These are phyloP conservation scores for Brachionus rubens DNA, from an alignment of 1,140 invertebrate species.

Conservation along the genomic window DNA sequence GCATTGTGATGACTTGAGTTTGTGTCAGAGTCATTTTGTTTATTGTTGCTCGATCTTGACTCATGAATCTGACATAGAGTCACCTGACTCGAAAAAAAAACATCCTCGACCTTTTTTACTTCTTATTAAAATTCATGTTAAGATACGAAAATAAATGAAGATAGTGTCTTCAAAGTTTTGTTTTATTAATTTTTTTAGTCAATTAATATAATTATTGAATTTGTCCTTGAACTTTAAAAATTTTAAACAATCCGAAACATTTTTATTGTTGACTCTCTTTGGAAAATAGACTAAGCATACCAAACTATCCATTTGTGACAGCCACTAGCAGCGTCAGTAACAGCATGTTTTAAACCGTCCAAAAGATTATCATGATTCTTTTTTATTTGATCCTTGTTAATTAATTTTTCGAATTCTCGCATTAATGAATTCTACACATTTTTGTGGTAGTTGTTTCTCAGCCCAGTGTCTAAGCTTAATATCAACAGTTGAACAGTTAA, in stretches of 20 bases:
- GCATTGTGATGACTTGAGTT: too few relatives aligned
- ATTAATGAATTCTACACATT: slow-evolving; percentile 79
- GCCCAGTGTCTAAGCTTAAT: slow-evolving; percentile 95
- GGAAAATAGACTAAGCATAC: slow-evolving; percentile 51
- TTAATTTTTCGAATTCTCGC: slow-evolving; percentile 77
- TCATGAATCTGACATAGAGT: too few relatives aligned
- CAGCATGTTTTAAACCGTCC: slow-evolving; percentile 79
- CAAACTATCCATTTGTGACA: slow-evolving; percentile 72
- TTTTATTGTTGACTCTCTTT: not conserved
- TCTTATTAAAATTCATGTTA: too few relatives aligned
- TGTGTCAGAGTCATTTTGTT: too few relatives aligned
- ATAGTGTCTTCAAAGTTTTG: too few relatives aligned
- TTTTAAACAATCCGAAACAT: not conserved
- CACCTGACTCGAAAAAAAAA: too few relatives aligned
- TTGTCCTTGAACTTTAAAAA: slow-evolving; percentile 29
- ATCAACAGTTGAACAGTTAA: slow-evolving; percentile 91
- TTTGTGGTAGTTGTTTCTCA: slow-evolving; percentile 76
- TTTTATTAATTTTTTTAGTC: too few relatives aligned
- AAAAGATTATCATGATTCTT: slow-evolving; percentile 82
- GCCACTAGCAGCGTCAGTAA: slow-evolving; percentile 77
- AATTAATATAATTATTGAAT: slow-evolving; percentile 62
- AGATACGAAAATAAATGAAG: too few relatives aligned
- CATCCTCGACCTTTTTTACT: too few relatives aligned
- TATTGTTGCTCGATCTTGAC: too few relatives aligned
- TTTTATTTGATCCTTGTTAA: slow-evolving; percentile 69